Evolutionary conservation across 2,113 vertebrate genomes (phyloP), one percentile per base, ranked within the genome.

Genomic region (Apteryx mantelli): DNA sequence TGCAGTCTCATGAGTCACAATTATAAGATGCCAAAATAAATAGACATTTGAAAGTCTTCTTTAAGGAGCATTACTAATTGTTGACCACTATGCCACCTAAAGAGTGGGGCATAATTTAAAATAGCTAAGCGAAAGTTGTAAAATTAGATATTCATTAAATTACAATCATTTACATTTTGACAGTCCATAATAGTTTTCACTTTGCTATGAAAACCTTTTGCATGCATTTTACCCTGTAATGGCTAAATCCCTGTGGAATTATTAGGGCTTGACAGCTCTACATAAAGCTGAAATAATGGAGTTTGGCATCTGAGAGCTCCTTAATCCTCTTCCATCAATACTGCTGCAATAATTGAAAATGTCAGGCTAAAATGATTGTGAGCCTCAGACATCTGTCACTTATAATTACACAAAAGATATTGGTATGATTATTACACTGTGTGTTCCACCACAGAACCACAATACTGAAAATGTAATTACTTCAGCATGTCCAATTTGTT

Each of bases 241-340:
- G 74, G 82, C 82, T 90, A 77, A 84, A 91, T 93, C 79, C 18
- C 82, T 82, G 69, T 17, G 42, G 94, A 97, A 96, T 97, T 98
- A 97, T 94, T 96, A 97, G 65, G 50, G 56, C 75, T 91, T 97
- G 97, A 97, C 97, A 97, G 96, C 84, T 97, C 84, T 93, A 94
- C 76, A 94, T 97, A 97, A 97, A 97, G 68, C 89, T 97, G 84
- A 97, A 98, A 98, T 98, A 98, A 98, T 97, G 77, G 89, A 26
- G 81, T 97, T 97, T 97, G 97, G 87, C 96, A 97, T 92, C 76
- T 91, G 87, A 98, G 61, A 79, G 58, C 44, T 95, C 88, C 91
- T 97, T 97, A 94, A 97, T 97, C 92, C 86, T 97, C 84, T 95
- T 97, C 91, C 82, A 92, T 97, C 97, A 96, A 95, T 98, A 96